These are phyloP conservation scores for Pasiphila rectangulata DNA, from an alignment of 2,888 invertebrate genomes.

Conservation along the genomic window DNA sequence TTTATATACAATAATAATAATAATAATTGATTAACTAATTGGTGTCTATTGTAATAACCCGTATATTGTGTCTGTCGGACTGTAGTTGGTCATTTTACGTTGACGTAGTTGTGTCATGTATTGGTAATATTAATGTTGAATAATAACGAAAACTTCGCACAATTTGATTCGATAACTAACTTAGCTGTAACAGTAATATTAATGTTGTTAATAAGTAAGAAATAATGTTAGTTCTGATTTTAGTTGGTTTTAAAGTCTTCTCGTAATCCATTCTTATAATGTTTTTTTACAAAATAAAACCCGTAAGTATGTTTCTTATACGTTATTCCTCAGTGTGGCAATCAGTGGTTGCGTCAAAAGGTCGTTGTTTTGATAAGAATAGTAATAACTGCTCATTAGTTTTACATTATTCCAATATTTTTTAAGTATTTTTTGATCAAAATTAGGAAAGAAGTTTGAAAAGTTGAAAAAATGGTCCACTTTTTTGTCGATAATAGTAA, in stretches of 20 bases:
- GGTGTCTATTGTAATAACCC: slow-evolving; percentile 70
- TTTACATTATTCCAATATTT: slow-evolving; percentile 39
- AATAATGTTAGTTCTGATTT: slow-evolving; percentile 23
- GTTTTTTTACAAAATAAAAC: not conserved
- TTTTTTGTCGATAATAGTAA: slow-evolving; percentile 69
- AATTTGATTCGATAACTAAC: slow-evolving; percentile 74
- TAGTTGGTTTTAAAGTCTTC: slow-evolving; percentile 15
- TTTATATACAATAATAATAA: slow-evolving; percentile 53
- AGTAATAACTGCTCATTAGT: slow-evolving; percentile 19
- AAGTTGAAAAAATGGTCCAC: slow-evolving; percentile 67
- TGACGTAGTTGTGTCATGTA: slow-evolving; percentile 72
- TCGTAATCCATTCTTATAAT: no score
- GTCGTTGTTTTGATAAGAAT: slow-evolving; percentile 9
- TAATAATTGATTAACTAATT: slow-evolving; percentile 59
- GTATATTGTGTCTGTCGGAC: slow-evolving; percentile 35
- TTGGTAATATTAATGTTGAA: slow-evolving; percentile 49
- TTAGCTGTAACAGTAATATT: slow-evolving; percentile 66
- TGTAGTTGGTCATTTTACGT: slow-evolving; percentile 57
- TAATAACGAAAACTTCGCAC: slow-evolving; percentile 74
- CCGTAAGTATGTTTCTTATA: no score
- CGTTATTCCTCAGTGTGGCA: not conserved
- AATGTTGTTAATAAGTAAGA: slow-evolving; percentile 52
- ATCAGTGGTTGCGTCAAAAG: not conserved
- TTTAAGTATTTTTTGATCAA: slow-evolving; percentile 56
- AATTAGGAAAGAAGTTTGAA: slow-evolving; percentile 71